Percentiles rank a stretch among this genome's conserved stretches.
These are phyloP conservation scores for Ophraella communa DNA, from an alignment of 2,888 invertebrate species.

Conservation along the genomic window DNA sequence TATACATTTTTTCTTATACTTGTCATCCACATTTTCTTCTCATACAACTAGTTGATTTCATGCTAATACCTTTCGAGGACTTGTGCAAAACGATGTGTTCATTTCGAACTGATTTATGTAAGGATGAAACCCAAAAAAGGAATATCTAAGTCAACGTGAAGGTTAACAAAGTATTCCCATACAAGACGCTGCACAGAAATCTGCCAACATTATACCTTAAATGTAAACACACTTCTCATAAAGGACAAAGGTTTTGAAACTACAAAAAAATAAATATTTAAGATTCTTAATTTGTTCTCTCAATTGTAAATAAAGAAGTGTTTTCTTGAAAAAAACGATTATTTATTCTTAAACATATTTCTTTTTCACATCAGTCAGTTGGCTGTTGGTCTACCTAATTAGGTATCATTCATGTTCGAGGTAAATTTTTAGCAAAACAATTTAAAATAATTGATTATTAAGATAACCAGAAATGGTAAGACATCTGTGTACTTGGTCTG, in stretches of 20 bases:
- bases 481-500: not conserved
- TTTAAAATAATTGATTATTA: too few species aligned
- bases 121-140: slow-evolving; percentile 24
- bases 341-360: too few species aligned
- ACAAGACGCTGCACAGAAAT: slow-evolving; percentile 8
- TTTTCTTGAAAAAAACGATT: too few species aligned
- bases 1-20: not conserved
- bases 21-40: not conserved
- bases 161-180: slow-evolving; percentile 12
- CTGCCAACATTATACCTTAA: slow-evolving; percentile 10
- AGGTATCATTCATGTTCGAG: too few species aligned
- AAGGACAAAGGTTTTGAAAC: not conserved
- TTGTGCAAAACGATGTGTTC: not conserved
- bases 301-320: too few species aligned
- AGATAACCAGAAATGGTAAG: too few species aligned
- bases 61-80: slow-evolving; percentile 8
- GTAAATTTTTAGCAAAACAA: too few species aligned
- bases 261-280: not conserved
- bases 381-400: too few species aligned
- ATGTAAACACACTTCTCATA: not conserved
- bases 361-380: too few species aligned
- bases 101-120: slow-evolving; percentile 13
- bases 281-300: not conserved
- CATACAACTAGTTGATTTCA: not conserved
- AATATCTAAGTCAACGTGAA: slow-evolving; percentile 11